Conservation (phyloP, 2,797 vertebrate genomes). For the Phrynocephalus forsythii region DNA sequence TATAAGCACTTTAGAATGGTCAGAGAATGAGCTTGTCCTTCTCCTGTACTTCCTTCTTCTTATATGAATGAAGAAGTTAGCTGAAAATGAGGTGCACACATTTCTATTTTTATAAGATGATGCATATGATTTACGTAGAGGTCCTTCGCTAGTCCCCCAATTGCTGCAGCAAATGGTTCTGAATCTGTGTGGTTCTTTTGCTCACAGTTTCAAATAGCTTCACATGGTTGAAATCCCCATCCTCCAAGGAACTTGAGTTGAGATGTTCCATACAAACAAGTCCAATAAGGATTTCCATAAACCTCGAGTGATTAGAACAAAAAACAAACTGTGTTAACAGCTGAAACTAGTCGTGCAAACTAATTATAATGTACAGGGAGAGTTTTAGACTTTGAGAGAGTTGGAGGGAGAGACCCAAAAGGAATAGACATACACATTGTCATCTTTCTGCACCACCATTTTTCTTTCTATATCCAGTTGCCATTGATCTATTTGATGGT, state of each 20-base stretch:
- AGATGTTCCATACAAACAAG: not conserved
- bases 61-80: not conserved
- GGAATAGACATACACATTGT: not conserved
- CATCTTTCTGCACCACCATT: not conserved
- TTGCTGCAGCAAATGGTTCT: not conserved
- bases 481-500: conserved; percentile 37
- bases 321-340: not conserved
- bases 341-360: not conserved
- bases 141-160: not conserved
- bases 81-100: not conserved
- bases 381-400: not conserved
- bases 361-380: not conserved
- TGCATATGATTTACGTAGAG: not conserved
- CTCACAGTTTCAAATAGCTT: not conserved
- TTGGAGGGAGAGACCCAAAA: too few relatives aligned
- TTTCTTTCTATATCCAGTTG: conserved; percentile 16
- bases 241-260: not conserved
- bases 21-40: not conserved
- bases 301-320: not conserved
- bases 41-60: not conserved
- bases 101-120: not conserved
- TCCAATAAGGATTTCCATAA: not conserved
- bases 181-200: not conserved
- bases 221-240: not conserved
- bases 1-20: not conserved